phyloP scores from a whole-genome alignment of 2,888 invertebrate species.

The Parascotia fuliginaria region DNA sequence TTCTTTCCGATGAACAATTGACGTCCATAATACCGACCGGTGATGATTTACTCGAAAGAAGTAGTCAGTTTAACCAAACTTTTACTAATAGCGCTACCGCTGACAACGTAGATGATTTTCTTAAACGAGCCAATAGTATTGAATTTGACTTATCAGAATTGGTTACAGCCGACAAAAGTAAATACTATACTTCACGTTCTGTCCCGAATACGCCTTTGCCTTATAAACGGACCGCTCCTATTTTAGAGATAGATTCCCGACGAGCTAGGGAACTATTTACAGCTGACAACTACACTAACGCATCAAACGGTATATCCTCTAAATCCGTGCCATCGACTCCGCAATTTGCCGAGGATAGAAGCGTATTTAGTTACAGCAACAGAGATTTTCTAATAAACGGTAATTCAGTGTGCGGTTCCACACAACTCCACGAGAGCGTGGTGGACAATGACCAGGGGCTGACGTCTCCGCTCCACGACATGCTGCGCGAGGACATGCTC shows the following conservation, averaged over 20 bases:
- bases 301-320: conserved; percentile 85
- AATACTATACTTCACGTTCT: conserved; percentile 87
- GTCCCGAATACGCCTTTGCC: conserved; percentile 90
- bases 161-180: conserved; percentile 69
- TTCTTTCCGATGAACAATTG: conserved; percentile 71
- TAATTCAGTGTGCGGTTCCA: conserved; percentile 77
- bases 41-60: conserved; percentile 65
- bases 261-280: conserved; percentile 70
- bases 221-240: conserved; percentile 71
- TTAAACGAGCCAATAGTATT: conserved; percentile 77
- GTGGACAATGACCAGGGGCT: conserved; percentile 63
- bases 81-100: conserved; percentile 57
- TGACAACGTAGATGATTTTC: conserved; percentile 75
- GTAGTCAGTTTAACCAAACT: conserved; percentile 65
- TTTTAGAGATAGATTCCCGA: conserved; percentile 71
- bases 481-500: conserved; percentile 75
- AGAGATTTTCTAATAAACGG: conserved; percentile 87
- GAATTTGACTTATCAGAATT: conserved; percentile 76
- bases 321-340: conserved; percentile 92
- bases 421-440: conserved; percentile 59
- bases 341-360: conserved; percentile 80
- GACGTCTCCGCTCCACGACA: conserved; percentile 74
- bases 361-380: conserved; percentile 86
- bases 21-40: conserved; percentile 73
- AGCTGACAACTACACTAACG: conserved; percentile 58